Evolutionary conservation across 2,888 invertebrate species (phyloP).

Genomic region (Trilocha varians): DNA sequence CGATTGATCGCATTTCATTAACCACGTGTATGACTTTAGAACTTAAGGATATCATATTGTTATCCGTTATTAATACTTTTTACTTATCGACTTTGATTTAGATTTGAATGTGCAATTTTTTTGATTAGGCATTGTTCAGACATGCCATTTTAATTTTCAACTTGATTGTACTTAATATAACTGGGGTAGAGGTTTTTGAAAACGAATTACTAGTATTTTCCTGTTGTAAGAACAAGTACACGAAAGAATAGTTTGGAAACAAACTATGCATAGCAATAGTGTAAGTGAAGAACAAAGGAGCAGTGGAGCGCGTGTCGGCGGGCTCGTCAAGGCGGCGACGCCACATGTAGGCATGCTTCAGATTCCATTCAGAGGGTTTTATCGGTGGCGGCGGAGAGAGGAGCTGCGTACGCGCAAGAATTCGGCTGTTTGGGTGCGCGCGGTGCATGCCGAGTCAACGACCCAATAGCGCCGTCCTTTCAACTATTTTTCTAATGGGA

Average conservation of each 20-base stretch:
- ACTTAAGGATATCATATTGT: no score
- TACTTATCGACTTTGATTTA: no score
- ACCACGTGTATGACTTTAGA: no score
- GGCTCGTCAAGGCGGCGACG: conserved; percentile 14
- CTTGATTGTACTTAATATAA: no score
- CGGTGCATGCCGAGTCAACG: conserved; percentile 32
- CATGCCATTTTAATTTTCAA: no score
- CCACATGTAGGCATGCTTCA: conserved; percentile 35
- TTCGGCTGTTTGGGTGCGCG: conserved; percentile 49
- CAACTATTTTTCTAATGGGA: conserved; percentile 30
- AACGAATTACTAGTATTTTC: neutral
- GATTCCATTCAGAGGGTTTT: conserved; percentile 50
- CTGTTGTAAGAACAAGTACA: neutral
- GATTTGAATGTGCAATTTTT: no score
- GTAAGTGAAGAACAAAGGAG: conserved; percentile 19
- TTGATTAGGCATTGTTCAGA: no score
- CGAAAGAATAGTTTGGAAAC: neutral
- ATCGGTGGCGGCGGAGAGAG: conserved; percentile 27
- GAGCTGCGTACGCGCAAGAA: conserved; percentile 59
- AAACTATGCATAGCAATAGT: neutral
- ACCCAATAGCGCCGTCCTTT: conserved; percentile 43
- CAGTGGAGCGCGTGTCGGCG: conserved; percentile 26
- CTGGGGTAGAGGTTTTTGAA: no score
- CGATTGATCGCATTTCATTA: no score
- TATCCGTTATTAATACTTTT: no score